Conservation (phyloP, 2,797 vertebrate species). For the Clamator glandarius region DNA sequence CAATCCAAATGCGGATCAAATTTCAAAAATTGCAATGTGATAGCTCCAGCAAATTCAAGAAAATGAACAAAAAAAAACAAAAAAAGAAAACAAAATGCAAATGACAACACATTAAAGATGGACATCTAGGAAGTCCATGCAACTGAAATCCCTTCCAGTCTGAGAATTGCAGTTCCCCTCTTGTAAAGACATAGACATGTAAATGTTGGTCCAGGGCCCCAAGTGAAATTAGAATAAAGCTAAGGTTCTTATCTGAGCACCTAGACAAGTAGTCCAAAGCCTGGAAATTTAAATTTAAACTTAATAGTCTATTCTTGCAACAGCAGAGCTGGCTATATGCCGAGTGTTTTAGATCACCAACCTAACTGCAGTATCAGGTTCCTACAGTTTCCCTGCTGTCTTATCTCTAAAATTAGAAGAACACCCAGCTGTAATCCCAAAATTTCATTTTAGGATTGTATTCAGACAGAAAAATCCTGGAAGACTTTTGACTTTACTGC, state of each 20-base stretch:
- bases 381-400: not conserved
- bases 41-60: not conserved
- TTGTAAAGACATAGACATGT: not conserved
- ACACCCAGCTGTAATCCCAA: not conserved
- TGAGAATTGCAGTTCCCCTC: not conserved
- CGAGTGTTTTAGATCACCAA: not conserved
- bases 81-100: not conserved
- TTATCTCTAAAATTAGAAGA: not conserved
- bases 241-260: not conserved
- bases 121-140: not conserved
- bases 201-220: not conserved
- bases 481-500: not conserved
- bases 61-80: too few species aligned
- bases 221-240: not conserved
- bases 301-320: not conserved
- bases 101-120: not conserved
- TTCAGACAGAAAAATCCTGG: constrained; percentile 4
- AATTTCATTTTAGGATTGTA: not conserved
- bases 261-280: not conserved
- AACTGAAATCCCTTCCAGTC: not conserved
- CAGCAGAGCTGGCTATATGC: not conserved
- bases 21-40: not conserved
- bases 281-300: not conserved
- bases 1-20: not conserved
- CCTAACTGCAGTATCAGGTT: not conserved